Percentiles rank a stretch among this genome's conserved stretches.
These are phyloP conservation scores for Cantharis flavilabris DNA, from an alignment of 2,888 invertebrate species.

Conservation along the genomic window DNA sequence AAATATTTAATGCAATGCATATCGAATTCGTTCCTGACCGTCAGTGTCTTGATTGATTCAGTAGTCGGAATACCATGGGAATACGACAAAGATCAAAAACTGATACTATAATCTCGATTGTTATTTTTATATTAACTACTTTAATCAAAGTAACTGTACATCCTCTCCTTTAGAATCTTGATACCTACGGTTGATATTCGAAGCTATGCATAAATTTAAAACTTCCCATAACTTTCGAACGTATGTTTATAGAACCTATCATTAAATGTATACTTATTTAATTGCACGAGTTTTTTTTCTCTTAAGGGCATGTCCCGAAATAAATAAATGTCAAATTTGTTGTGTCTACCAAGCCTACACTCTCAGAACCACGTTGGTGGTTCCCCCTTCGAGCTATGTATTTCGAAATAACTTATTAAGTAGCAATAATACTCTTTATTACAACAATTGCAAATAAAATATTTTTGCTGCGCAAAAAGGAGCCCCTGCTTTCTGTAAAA, in stretches of 20 bases:
- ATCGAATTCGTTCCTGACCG: constrained; percentile 30
- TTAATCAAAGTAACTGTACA: not conserved
- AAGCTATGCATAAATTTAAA: not conserved
- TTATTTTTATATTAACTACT: constrained; percentile 28
- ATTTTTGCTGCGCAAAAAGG: constrained; percentile 21
- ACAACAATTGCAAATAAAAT: constrained; percentile 2
- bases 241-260: not conserved
- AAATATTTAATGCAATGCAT: constrained; percentile 32
- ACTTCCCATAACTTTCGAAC: not conserved
- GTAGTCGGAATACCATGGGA: constrained; percentile 33
- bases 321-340: constrained; percentile 8
- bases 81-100: constrained; percentile 34
- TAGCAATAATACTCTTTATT: not conserved
- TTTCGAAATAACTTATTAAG: not conserved
- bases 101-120: constrained; percentile 36
- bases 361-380: not conserved
- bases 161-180: not conserved
- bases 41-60: constrained; percentile 34
- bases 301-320: not conserved
- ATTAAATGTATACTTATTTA: not conserved
- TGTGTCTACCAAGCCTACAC: constrained; percentile 8
- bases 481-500: constrained; percentile 22
- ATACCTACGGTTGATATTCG: not conserved
- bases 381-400: not conserved
- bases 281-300: not conserved